These are phyloP conservation scores for Microtus richardsoni DNA, from an alignment of 2,113 vertebrate genomes.

Conservation along the genomic window DNA sequence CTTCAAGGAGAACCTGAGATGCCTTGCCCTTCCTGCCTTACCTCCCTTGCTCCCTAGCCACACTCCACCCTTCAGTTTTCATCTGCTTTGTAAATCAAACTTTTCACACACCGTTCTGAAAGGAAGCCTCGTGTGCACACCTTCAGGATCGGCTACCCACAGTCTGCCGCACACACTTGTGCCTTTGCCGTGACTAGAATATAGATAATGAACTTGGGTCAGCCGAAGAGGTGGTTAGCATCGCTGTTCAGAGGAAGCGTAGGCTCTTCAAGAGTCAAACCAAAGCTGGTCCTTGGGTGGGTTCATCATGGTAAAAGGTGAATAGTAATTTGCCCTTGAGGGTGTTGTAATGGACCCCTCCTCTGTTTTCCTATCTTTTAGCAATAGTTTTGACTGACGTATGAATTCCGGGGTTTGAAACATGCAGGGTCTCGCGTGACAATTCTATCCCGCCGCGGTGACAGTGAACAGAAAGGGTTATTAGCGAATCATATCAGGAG, in stretches of 20 bases:
- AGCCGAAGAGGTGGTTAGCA: neutral
- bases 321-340: neutral
- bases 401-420: neutral
- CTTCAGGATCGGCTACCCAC: neutral
- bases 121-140: no score
- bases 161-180: neutral
- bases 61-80: neutral
- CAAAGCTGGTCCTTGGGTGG: neutral
- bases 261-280: neutral
- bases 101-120: neutral
- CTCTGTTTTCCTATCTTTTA: neutral
- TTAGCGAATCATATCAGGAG: neutral
- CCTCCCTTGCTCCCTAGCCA: neutral
- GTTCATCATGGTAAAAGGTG: neutral
- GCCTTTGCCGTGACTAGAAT: neutral
- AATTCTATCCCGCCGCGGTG: neutral
- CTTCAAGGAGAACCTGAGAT: neutral
- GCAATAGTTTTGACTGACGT: neutral
- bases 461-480: neutral
- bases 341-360: neutral
- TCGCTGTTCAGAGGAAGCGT: neutral
- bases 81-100: conserved; percentile 12
- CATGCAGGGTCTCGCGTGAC: neutral
- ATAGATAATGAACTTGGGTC: neutral
- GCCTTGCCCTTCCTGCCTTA: neutral